Base-by-base conservation (phyloP, 2,888 invertebrate species). In the Ormyrus nitidulus region DNA sequence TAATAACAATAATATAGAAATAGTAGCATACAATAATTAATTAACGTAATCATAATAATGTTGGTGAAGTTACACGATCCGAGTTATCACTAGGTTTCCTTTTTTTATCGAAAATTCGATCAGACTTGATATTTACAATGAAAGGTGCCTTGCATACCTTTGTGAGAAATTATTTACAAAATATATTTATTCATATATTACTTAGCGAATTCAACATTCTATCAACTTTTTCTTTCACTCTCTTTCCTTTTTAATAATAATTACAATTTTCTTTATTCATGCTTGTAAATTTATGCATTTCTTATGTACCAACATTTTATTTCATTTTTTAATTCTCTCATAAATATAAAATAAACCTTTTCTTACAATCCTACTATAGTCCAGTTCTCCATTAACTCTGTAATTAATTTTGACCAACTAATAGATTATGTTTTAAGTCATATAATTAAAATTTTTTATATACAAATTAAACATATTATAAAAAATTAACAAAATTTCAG, bases 151-250 rank as follows among this genome's bases (percentile, higher is more conserved):
- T 86, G 83, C 84, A 85, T 85, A 85, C 88, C 85, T 89, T 88
- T 88, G 89, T 89, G 87, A 89, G 89, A 89, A 89, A 87, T 89
- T 89, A 90, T 90, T 88, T 90, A 90, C 89, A 90, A 90, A 90
- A 89, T 89, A 90, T 89, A 89, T 88, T 87, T 85, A 86, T 89
- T 86, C 87, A 88, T 89, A 89, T 89, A 90, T 89, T 89, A 90
- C 86, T 86, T 88, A 88, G 89, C 86, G 89, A 89, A 88, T 88
- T 89, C 61, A 88, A 90, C 87, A 88, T 87, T 87, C 86, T 87
- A 84, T 86, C 82, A 72, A 76, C 65, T 81, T 79, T 75, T 34
- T 83, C 77, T 77, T 78, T 78, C 79, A 44, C 79, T 83, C 72
- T 77, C 10, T 73, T 46, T 54, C 5, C 10, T 65, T 81, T 82